These are phyloP conservation scores for Heliconius nattereri DNA, from an alignment of 1,140 invertebrate genomes.

Conservation along the genomic window DNA sequence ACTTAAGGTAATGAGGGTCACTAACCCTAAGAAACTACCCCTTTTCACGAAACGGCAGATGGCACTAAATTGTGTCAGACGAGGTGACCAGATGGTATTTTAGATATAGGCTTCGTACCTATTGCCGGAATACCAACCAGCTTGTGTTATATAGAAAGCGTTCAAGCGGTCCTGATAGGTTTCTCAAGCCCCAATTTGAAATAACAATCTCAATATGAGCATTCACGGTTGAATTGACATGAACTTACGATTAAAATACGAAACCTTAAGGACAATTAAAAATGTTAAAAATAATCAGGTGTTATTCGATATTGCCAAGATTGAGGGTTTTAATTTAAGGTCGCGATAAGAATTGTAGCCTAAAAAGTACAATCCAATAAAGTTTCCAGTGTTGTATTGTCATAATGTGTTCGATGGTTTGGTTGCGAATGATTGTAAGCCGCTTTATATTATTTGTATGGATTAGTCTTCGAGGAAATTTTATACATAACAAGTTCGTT, in stretches of 20 bases:
- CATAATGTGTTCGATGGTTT: slow-evolving; percentile 1
- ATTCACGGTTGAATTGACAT: slow-evolving; percentile 3
- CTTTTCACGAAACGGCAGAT: slow-evolving; percentile 1
- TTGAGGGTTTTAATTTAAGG: neutral
- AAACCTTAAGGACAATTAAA: neutral
- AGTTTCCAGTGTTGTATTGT: slow-evolving; percentile 11
- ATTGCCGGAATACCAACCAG: neutral
- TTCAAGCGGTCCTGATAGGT: neutral
- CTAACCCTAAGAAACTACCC: neutral
- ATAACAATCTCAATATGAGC: neutral
- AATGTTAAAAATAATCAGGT: neutral
- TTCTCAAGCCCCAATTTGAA: neutral
- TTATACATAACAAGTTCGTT: slow-evolving; percentile 13
- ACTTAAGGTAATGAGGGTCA: neutral
- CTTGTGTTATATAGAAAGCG: neutral
- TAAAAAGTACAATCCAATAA: slow-evolving; percentile 13
- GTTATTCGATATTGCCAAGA: slow-evolving; percentile 2
- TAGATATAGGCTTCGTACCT: neutral
- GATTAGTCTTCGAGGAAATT: slow-evolving; percentile 23
- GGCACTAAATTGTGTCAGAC: neutral
- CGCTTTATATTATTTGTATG: slow-evolving; percentile 17
- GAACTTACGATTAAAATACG: neutral
- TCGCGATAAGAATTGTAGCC: slow-evolving; percentile 2
- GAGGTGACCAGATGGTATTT: neutral
- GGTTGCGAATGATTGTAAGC: slow-evolving; percentile 22